These are phyloP conservation scores for Agrypnia vestita DNA, from an alignment of 1,140 invertebrate species.

Conservation along the genomic window DNA sequence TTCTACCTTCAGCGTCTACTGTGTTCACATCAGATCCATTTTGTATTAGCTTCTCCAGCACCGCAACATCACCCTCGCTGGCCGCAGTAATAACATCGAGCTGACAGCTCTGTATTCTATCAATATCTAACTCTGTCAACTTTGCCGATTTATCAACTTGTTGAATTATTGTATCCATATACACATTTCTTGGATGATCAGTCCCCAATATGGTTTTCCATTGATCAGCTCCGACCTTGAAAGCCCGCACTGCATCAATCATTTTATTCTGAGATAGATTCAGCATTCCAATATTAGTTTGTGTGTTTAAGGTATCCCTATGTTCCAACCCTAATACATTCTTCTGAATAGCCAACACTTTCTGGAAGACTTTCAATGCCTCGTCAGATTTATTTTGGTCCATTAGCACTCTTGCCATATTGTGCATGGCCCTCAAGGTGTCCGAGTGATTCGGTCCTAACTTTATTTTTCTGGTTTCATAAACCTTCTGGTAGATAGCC, in stretches of 20 bases:
- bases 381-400: not conserved
- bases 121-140: not conserved
- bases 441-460: not conserved
- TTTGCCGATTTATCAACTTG: not conserved
- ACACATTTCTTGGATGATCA: not conserved
- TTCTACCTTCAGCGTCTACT: not conserved
- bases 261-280: not conserved
- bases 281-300: not conserved
- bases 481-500: not conserved
- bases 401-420: not conserved
- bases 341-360: not conserved
- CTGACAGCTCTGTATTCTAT: not conserved
- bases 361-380: not conserved
- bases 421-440: slow-evolving; percentile 1
- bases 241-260: not conserved
- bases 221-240: slow-evolving; percentile 4
- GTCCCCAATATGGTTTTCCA: not conserved
- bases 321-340: not conserved
- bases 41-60: not conserved
- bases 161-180: not conserved
- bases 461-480: not conserved
- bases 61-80: not conserved
- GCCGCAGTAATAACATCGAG: not conserved
- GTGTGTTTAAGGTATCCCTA: not conserved
- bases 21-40: slow-evolving; percentile 21